These are phyloP conservation scores for Quiscalus mexicanus DNA, from an alignment of 2,113 vertebrate genomes.

Conservation along the genomic window DNA sequence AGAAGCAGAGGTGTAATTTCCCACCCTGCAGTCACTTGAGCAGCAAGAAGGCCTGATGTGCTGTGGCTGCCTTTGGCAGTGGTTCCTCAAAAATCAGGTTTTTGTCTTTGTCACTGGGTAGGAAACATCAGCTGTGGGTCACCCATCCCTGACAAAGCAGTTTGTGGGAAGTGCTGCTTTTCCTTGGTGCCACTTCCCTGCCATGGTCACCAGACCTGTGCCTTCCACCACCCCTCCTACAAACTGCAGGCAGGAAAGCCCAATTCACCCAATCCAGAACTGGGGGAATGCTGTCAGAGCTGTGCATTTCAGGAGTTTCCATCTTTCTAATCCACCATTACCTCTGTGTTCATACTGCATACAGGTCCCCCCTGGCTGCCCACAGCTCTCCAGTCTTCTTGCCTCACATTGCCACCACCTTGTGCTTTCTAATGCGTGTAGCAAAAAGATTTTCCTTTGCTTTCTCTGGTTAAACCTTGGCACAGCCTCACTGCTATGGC, in stretches of 20 bases:
- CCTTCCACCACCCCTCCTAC: background rate
- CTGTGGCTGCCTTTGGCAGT: background rate
- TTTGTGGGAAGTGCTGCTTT: background rate
- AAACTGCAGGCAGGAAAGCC: background rate
- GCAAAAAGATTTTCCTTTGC: background rate
- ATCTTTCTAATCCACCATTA: background rate
- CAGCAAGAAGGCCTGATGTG: background rate
- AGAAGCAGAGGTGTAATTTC: background rate
- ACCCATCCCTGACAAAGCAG: background rate
- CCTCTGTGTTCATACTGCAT: background rate
- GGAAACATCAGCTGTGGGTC: background rate
- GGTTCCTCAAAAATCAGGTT: background rate
- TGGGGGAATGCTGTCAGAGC: background rate
- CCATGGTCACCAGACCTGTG: rapidly evolving
- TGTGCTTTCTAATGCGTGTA: background rate
- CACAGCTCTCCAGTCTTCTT: rapidly evolving
- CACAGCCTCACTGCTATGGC: rapidly evolving
- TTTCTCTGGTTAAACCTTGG: background rate
- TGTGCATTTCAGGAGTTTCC: background rate
- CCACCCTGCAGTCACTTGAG: rapidly evolving
- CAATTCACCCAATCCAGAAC: background rate
- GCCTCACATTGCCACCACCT: background rate
- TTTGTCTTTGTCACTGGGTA: background rate
- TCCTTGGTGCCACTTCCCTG: background rate
- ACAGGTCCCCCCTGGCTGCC: background rate